These are phyloP conservation scores for Zoanthus gigantus DNA, from an alignment of 92 coral and sea anemone genomes.

Conservation along the genomic window DNA sequence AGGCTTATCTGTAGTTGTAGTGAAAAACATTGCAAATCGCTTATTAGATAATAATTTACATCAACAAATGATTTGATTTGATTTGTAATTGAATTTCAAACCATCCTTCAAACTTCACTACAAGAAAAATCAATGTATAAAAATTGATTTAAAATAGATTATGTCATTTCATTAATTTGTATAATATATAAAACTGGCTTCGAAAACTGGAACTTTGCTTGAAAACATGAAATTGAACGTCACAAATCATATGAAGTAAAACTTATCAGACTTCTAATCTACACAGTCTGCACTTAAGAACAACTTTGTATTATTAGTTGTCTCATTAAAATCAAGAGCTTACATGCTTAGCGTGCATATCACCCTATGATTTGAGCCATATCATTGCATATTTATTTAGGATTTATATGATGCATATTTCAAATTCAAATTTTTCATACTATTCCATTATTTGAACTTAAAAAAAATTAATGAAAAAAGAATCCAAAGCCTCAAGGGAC, in stretches of 20 bases:
- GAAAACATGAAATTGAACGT: constrained; percentile 10
- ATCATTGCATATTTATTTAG: constrained; percentile 10
- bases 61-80: constrained; percentile 12
- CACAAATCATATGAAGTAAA: constrained; percentile 12
- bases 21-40: constrained; percentile 14
- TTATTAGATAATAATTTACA: constrained; percentile 10
- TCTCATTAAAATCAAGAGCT: constrained; percentile 3
- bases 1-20: constrained; percentile 15
- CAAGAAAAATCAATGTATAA: constrained; percentile 11
- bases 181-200: constrained; percentile 8
- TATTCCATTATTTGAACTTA: constrained; percentile 11
- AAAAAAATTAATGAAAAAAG: constrained; percentile 6
- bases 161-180: constrained; percentile 11
- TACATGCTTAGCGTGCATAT: constrained; percentile 5
- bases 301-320: constrained; percentile 2
- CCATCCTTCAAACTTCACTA: constrained; percentile 15
- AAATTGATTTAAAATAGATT: constrained; percentile 10
- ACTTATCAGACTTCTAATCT: constrained; percentile 13
- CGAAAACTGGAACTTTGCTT: constrained; percentile 12
- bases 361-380: constrained; percentile 12
- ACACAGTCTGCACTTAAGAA: constrained; percentile 4
- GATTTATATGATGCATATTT: constrained; percentile 9
- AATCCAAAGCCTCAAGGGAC: constrained; percentile 18
- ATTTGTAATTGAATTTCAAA: constrained; percentile 11
- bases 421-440: constrained; percentile 11